Base-by-base conservation (phyloP, 1,140 invertebrate species). In the Danaus melanippus region DNA sequence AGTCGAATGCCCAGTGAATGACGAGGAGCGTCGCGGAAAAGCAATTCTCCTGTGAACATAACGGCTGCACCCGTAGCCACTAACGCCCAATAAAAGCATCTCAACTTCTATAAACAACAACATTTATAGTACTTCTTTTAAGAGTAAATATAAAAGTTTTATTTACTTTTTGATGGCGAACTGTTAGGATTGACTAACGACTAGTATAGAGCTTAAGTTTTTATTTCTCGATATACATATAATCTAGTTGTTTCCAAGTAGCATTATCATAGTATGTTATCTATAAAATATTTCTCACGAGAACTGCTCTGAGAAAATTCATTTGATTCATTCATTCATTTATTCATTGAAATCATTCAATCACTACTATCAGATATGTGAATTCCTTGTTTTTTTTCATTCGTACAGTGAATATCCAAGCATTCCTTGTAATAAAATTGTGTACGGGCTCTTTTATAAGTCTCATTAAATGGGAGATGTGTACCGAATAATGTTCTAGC, bases 371-470 rank as follows among this genome's bases (percentile, higher is more conserved):
- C 6, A 8, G 21, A 7, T 32, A 32, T 7, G 21, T 39, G 9
- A 57, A 44, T 9, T 50, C 40, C 4, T 11, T 52, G 17, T 71
- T 55, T 15, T 15, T n/a, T 39, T 71, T n/a, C 57, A 12, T 46
- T 78, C 3, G 71, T 3, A 76, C 50, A 9, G 71, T 10, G 50
- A 71, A 67, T 0, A 66, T 75, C 7, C 62, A 12, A 8, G 53
- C 50, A 12, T 79, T 42, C 2, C 75, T 76, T 8, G 66, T 51
- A 0, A 69, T 39, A n/a, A 56, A 69, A n/a, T 60, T 60, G 6
- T 32, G 32, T 2, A 72, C 79, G 69, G 0, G 62, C 59, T 21
- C 50, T 64, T 49, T 67, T 68, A 47, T 78, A 78, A 0, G 68
- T 49, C 21, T 72, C 50, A 45, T 69, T 58, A 39, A 76, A 83